Percentiles rank a stretch among this genome's conserved stretches.
phyloP scores from a whole-genome alignment of 2,888 invertebrate genomes.

The Athalia cordata region DNA sequence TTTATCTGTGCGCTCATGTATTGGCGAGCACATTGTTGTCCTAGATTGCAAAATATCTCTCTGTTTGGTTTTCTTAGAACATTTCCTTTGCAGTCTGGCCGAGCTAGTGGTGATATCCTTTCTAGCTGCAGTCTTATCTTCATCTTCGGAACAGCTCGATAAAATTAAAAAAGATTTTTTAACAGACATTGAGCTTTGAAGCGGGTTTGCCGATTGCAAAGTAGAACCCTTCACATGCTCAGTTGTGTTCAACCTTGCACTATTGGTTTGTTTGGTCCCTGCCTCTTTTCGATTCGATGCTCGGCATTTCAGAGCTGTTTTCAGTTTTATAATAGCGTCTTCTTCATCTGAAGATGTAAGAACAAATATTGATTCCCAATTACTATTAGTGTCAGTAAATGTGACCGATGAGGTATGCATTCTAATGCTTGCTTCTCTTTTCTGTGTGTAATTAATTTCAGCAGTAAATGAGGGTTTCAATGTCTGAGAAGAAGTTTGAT shows the following conservation, averaged over 20 bases:
- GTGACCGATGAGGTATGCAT: not conserved
- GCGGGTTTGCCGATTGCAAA: not conserved
- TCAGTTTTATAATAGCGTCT: slow-evolving; percentile 18
- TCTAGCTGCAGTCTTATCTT: not conserved
- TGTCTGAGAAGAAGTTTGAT: no score
- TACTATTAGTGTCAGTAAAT: slow-evolving; percentile 15
- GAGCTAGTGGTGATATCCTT: no score
- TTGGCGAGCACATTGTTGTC: not conserved
- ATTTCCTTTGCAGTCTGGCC: not conserved
- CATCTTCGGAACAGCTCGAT: slow-evolving; percentile 10
- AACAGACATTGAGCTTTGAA: not conserved
- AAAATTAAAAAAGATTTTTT: not conserved
- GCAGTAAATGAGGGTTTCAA: no score
- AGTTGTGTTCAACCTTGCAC: no score
- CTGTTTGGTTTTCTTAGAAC: slow-evolving; percentile 1
- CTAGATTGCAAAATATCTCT: not conserved
- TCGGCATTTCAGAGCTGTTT: not conserved
- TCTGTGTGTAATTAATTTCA: not conserved
- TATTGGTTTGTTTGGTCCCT: not conserved
- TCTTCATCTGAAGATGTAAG: slow-evolving; percentile 50
- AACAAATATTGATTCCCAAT: slow-evolving; percentile 3
- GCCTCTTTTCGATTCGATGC: slow-evolving; percentile 1
- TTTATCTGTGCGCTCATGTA: not conserved
- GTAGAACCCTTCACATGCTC: no score
- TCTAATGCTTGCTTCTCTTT: not conserved